These are phyloP conservation scores for Corvus moneduloides DNA, from an alignment of 2,113 vertebrate genomes.

Conservation along the genomic window DNA sequence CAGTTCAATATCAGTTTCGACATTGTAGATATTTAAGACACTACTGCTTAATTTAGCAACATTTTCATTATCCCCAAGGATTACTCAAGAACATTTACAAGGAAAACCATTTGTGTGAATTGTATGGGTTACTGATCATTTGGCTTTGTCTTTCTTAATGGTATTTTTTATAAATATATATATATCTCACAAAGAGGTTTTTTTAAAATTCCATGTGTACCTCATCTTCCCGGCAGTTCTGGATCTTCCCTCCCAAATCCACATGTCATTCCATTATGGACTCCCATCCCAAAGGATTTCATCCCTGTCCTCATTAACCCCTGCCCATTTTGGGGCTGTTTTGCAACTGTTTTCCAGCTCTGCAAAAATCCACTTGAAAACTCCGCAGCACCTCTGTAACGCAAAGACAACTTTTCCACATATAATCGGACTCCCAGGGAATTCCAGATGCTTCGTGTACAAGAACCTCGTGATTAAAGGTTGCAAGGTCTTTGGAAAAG, in stretches of 20 bases:
- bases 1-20: constrained; percentile 45
- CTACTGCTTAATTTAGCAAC: constrained; percentile 52
- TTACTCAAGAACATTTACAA: constrained; percentile 56
- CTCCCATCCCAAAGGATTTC: neutral
- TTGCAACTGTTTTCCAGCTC: accelerated
- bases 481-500: neutral
- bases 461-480: neutral
- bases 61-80: constrained; percentile 43
- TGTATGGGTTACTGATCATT: neutral
- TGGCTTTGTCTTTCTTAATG: constrained; percentile 29
- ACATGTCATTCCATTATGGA: accelerated
- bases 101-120: constrained; percentile 45
- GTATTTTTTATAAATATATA: neutral
- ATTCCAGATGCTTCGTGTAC: neutral
- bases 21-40: constrained; percentile 25
- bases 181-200: neutral
- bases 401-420: neutral
- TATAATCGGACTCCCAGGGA: neutral
- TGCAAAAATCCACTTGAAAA: neutral
- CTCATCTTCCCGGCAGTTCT: neutral
- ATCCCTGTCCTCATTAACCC: neutral
- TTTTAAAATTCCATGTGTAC: neutral
- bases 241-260: neutral
- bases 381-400: neutral
- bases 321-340: neutral